Conservation (phyloP, 1,140 invertebrate species). For the Cryptotermes secundus region DNA sequence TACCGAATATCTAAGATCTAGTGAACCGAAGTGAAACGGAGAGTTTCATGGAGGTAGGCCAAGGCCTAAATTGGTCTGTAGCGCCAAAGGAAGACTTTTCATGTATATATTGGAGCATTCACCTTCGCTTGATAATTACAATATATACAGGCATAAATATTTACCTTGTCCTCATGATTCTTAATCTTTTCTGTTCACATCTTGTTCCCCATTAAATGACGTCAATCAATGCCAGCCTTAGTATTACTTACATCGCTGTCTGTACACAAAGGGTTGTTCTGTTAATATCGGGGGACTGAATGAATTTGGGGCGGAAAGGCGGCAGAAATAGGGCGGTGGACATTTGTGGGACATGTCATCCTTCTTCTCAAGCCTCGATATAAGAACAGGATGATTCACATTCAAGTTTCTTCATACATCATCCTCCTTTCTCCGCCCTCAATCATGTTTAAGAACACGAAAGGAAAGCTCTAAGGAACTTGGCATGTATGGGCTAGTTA, state of each 20-base stretch:
- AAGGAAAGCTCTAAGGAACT: not conserved
- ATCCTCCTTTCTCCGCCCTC: not conserved
- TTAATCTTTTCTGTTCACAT: not conserved
- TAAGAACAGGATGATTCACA: not conserved
- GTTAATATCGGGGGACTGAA: not conserved
- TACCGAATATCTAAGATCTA: too few relatives aligned
- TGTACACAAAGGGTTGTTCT: not conserved
- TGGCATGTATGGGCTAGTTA: not conserved
- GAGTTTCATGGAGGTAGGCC: too few relatives aligned
- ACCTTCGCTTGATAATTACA: too few relatives aligned
- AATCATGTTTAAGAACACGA: not conserved
- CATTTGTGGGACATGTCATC: constrained; percentile 9
- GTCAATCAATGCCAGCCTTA: not conserved
- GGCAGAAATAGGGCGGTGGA: not conserved
- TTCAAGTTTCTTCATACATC: not conserved
- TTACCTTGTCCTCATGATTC: not conserved
- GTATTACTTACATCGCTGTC: not conserved
- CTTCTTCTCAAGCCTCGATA: not conserved
- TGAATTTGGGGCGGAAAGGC: not conserved
- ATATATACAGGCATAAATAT: too few relatives aligned
- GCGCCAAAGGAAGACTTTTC: too few relatives aligned
- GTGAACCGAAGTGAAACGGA: too few relatives aligned
- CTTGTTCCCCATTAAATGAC: not conserved
- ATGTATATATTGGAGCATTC: too few relatives aligned
- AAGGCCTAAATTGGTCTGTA: too few relatives aligned